Evolutionary conservation across 2,888 invertebrate genomes (phyloP).

Genomic region (Parelbella ahira): DNA sequence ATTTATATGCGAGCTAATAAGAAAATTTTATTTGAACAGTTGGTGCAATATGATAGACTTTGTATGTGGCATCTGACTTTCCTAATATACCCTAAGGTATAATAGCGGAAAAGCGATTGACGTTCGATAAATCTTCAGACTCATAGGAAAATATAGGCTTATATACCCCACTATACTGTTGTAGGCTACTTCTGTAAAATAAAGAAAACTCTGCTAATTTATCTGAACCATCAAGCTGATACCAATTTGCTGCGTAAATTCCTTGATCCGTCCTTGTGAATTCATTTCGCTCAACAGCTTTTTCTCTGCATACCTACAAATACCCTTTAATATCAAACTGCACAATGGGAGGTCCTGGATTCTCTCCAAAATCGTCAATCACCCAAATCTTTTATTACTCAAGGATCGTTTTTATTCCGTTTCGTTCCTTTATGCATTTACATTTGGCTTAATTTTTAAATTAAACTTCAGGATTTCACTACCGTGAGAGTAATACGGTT

Average conservation of each 20-base stretch:
- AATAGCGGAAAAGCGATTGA: too few relatives aligned
- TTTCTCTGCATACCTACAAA: slow-evolving; percentile 18
- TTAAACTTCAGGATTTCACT: not conserved
- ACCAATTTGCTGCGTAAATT: slow-evolving; percentile 19
- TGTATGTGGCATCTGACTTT: too few relatives aligned
- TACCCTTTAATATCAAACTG: slow-evolving; percentile 21
- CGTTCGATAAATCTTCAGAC: too few relatives aligned
- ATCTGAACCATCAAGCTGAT: slow-evolving; percentile 5
- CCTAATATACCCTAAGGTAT: too few relatives aligned
- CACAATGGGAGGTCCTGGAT: slow-evolving; percentile 20
- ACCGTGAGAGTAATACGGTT: too few relatives aligned
- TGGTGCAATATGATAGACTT: too few relatives aligned
- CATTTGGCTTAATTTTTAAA: slow-evolving; percentile 2
- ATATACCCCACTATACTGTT: too few relatives aligned
- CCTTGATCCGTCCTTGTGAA: slow-evolving; percentile 20
- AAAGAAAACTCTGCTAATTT: too few relatives aligned
- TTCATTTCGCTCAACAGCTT: slow-evolving; percentile 12
- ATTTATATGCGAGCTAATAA: too few relatives aligned
- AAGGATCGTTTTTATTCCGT: slow-evolving; percentile 11
- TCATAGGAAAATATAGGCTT: too few relatives aligned
- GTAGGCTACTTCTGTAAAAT: too few relatives aligned
- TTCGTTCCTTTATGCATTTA: not conserved
- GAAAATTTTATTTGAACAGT: too few relatives aligned
- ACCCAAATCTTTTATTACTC: slow-evolving; percentile 17
- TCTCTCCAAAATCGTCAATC: slow-evolving; percentile 19